These are phyloP conservation scores for Heterohyrax brucei DNA, from an alignment of 2,797 vertebrate species.

Conservation along the genomic window DNA sequence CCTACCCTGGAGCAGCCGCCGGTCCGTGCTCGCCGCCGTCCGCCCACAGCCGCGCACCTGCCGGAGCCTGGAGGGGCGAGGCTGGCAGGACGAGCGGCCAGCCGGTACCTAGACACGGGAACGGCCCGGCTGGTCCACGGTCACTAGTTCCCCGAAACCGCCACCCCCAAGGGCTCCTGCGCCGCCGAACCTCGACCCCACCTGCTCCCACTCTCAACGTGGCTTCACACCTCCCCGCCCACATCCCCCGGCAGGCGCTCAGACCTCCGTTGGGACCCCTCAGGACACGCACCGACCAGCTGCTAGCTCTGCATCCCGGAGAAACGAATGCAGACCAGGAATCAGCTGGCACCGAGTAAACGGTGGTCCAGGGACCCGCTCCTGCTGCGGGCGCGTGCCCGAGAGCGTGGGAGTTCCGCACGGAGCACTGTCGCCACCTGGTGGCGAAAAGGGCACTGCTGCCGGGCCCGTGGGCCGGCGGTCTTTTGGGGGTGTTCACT, in stretches of 20 bases:
- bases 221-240: not conserved
- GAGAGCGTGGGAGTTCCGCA: no score
- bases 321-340: not conserved
- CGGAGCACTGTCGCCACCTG: no score
- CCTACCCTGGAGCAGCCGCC: slow-evolving; percentile 77
- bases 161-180: not conserved
- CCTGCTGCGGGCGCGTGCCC: not conserved
- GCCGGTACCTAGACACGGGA: fast-evolving
- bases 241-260: no score
- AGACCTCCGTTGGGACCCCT: not conserved
- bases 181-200: no score
- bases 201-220: no score
- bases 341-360: not conserved
- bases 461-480: not conserved
- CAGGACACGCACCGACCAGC: not conserved
- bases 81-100: fast-evolving
- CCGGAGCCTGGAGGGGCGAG: slow-evolving; percentile 28
- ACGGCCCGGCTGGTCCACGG: not conserved
- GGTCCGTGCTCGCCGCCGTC: slow-evolving; percentile 74
- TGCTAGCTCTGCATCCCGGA: slow-evolving; percentile 1
- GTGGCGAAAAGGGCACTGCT: no score
- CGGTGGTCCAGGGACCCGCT: not conserved
- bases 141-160: not conserved
- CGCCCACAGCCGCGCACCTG: no score
- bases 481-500: not conserved